Base-by-base conservation (phyloP, 2,113 vertebrate genomes). In the Xenopus laevis region DNA sequence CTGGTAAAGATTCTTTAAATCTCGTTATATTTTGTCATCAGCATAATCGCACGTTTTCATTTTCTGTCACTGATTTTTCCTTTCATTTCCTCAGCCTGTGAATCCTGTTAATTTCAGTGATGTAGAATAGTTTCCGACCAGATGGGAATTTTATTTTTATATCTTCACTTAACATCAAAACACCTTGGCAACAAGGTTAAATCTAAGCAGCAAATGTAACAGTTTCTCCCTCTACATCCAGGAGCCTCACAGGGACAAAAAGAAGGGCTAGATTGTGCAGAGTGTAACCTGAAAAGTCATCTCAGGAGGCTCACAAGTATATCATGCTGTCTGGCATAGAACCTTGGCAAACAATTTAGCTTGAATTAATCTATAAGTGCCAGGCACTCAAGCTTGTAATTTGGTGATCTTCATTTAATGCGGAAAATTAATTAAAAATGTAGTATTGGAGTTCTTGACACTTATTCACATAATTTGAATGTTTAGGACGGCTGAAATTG, bases 321-420 rank as follows among this genome's bases (percentile, higher is more conserved):
- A 75, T 68, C 40, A 33, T 23, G 45, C 45, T 20, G 65, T 55
- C n/a, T 57, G 47, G 45, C 27, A 40, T 27, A 20, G 44, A 61
- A 68, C 23, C 73, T 62, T 62, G 65, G 58, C 73, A 76, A 53
- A 76, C 66, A 55, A 62, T 69, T 63, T 59, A 69, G 30, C n/a
- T 63, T 57, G 18, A 67, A 68, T 62, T 68, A 75, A 68, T 74
- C 44, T 68, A 50, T 68, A 75, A 68, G 27, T 68, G 18, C 57
- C 44, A 17, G 46, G 66, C 59, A 76, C 58, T 76, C 65, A 69
- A 30, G 58, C 66, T 55, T 69, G 66, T 77, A 64, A 70, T 77
- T 70, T 77, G 46, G 47, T 64, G 47, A 70, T 75, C 65, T 75
- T 47, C 55, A 67, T 75, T 75, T 75, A 75, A 74, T 74, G 55